These are phyloP conservation scores for Gymnothorax javanicus DNA, from an alignment of 2,797 vertebrate species.

Conservation along the genomic window DNA sequence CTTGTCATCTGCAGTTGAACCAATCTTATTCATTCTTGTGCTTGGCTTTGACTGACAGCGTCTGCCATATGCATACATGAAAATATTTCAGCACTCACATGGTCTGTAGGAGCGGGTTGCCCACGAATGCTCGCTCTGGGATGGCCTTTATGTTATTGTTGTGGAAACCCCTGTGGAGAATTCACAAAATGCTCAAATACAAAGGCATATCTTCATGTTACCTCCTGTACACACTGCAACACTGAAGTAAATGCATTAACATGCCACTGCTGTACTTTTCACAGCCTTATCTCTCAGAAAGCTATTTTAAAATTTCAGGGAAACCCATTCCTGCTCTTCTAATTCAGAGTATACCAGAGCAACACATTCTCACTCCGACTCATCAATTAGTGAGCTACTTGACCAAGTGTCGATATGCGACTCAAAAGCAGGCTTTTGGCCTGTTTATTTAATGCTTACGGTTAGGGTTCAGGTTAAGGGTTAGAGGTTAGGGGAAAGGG, in stretches of 20 bases:
- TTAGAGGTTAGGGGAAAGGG: too few species aligned
- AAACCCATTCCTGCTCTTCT: background rate
- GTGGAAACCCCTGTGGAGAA: slow-evolving; percentile 85
- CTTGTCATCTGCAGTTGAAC: too few species aligned
- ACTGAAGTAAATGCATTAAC: background rate
- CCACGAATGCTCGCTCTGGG: slow-evolving; percentile 90
- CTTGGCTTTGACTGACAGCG: too few species aligned
- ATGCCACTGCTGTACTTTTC: background rate
- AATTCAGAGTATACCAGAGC: background rate
- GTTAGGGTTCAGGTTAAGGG: too few species aligned
- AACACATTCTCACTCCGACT: too few species aligned
- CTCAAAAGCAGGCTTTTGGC: too few species aligned
- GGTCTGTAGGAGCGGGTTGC: slow-evolving; percentile 91
- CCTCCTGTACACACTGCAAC: background rate
- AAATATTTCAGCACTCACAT: slow-evolving; percentile 76
- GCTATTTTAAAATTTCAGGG: background rate
- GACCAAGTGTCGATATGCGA: too few species aligned
- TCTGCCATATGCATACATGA: too few species aligned
- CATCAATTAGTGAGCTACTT: too few species aligned
- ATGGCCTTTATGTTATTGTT: slow-evolving; percentile 96
- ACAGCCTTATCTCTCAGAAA: background rate
- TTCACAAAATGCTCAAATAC: slow-evolving; percentile 23
- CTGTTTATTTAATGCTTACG: too few species aligned
- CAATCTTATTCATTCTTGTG: too few species aligned
- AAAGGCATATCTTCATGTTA: background rate